Base-by-base conservation (phyloP, 2,797 vertebrate genomes). In the Neosalanx taihuensis region DNA sequence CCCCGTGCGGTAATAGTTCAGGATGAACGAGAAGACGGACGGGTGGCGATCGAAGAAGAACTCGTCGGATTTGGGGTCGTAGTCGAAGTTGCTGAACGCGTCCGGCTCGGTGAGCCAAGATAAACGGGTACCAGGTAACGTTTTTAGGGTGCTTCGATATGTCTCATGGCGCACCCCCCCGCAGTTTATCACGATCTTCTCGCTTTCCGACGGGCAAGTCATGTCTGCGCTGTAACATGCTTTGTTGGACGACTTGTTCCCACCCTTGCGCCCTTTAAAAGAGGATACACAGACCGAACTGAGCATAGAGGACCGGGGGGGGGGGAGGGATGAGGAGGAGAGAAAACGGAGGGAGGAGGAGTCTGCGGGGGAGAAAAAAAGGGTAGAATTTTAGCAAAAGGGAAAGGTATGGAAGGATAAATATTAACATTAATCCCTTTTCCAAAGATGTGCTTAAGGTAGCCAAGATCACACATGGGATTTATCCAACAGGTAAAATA, bases 241-340 rank as follows among this genome's bases (percentile, higher is more conserved):
- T 95, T 96, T 96, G 95, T 93, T 92, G 90, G 93, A 92, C 92
- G 91, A 92, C 92, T 94, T 94, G 92, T 94, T 93, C 90, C 94
- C 94, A 92, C 94, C 93, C 95, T 94, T 96, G 94, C 95, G 95
- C 93, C 95, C 94, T 94, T 94, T 95, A 88, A 95, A 96, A 87
- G 95, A 96, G 88, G 94, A 97, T 88, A 97, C 95, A 92, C 95
- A 97, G 92, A 97, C 95, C 94, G 96, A 96, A 92, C 93, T 96
- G 92, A 97, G 94, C 95, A 96, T 97, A 92, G 91, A 90, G 90
- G 87, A 91, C 75, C 86, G 82, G 71, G 71, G 79, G 75, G 76
- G 67, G 74, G 90, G 93, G 88, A 84, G 84, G 23, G 23, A 26
- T 26, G 23, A 87, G 87, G 83, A 89, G 81, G 83, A 87, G 85